These are phyloP conservation scores for Myodes glareolus DNA, from an alignment of 2,113 vertebrate species.

Conservation along the genomic window DNA sequence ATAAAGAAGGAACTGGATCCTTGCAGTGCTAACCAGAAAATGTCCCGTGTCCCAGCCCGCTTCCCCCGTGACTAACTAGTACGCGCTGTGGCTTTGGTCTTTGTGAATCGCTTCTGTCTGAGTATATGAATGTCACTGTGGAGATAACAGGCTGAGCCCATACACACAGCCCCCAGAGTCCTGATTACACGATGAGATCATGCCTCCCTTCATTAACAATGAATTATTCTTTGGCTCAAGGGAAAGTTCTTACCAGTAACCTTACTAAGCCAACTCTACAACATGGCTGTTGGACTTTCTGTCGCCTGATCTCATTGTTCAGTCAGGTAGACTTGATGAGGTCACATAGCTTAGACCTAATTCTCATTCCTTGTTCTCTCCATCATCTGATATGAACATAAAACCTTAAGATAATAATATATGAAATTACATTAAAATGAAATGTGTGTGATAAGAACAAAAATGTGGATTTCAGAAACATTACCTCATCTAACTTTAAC, in stretches of 20 bases:
- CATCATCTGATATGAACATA: neutral
- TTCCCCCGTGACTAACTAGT: neutral
- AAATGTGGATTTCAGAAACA: conserved; percentile 27
- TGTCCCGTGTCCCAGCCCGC: neutral
- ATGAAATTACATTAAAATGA: conserved; percentile 18
- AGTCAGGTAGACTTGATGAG: neutral
- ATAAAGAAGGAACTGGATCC: neutral
- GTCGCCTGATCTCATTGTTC: neutral
- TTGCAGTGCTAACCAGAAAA: neutral
- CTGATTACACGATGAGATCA: neutral
- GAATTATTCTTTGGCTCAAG: neutral
- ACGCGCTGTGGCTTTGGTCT: neutral
- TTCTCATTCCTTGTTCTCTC: neutral
- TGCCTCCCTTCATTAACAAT: neutral
- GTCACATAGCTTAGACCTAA: neutral
- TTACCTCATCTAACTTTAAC: neutral
- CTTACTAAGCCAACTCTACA: neutral
- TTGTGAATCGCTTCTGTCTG: neutral
- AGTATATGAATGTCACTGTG: neutral
- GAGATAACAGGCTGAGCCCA: neutral
- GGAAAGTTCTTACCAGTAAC: neutral
- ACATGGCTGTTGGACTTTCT: neutral
- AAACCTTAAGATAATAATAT: neutral
- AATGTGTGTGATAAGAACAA: neutral
- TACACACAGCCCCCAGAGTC: neutral